Base-by-base conservation (phyloP, 2,797 vertebrate genomes). In the Pipistrellus nathusii region DNA sequence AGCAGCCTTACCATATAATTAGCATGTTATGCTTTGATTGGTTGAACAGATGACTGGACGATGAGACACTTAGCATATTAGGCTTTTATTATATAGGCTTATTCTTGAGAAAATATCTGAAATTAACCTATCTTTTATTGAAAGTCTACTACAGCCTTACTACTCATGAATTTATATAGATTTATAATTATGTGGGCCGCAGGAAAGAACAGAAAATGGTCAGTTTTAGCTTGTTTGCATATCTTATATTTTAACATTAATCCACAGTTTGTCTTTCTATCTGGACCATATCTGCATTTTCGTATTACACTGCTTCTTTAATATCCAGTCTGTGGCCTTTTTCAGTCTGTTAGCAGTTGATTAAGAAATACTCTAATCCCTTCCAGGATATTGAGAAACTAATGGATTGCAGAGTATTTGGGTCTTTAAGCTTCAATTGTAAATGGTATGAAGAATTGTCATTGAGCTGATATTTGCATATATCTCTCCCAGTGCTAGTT, bases 301-400 rank as follows among this genome's bases (percentile, higher is more conserved):
- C 41, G 15, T 95, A 12, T 94, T 95, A 73, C 23, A 57, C 18
- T 57, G 55, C 75, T 96, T 98, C 95, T 46, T 73, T 96, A 87
- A 95, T 92, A 94, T 96, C 76, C 86, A 95, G 57, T 80, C 66
- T 96, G 96, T 96, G 91, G 77, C 77, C 59, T 72, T 94, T 95
- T 96, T 97, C 93, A 96, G 75, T 96, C 92, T 94, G 96, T 97
- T 96, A 97, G 85, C 92, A 95, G 90, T 97, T 98, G 96, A 97
- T 98, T 97, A 97, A 97, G 96, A 97, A 97, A 97, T 94, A 89
- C 51, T 98, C 93, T 98, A 98, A 97, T 98, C 90, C 0, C 0
- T 97, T 96, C 85, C 93, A 97, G 94, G 93, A 68, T 97, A 96
- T 90, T 91, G 92, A 97, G 95, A 97, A 98, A 92, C 94, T 96